These are phyloP conservation scores for Typhlichthys subterraneus DNA, from an alignment of 2,797 vertebrate genomes.

Conservation along the genomic window DNA sequence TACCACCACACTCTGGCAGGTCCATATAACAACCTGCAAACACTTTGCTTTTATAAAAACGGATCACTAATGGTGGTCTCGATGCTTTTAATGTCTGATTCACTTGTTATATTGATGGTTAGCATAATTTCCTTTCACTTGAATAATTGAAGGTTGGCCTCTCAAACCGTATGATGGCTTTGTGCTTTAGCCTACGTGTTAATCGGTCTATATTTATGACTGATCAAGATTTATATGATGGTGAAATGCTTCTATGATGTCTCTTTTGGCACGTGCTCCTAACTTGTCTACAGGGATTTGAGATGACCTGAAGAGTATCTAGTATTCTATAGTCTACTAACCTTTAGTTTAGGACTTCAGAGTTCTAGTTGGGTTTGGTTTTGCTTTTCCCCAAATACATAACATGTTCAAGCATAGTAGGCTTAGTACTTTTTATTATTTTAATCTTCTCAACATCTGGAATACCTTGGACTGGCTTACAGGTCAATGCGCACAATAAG, in stretches of 20 bases:
- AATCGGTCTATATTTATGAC: slow-evolving; percentile 47
- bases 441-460: slow-evolving; percentile 52
- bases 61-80: too few relatives aligned
- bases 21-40: too few relatives aligned
- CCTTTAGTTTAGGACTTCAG: slow-evolving; percentile 76
- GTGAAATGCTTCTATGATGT: slow-evolving; percentile 68
- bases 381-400: slow-evolving; percentile 79
- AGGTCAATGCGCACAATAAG: slow-evolving; percentile 76
- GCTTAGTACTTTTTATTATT: slow-evolving; percentile 63
- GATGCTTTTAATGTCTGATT: too few relatives aligned
- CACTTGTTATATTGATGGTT: slow-evolving; percentile 51
- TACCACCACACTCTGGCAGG: too few relatives aligned
- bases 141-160: slow-evolving; percentile 55
- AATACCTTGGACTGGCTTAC: slow-evolving; percentile 54
- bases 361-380: slow-evolving; percentile 70
- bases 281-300: slow-evolving; percentile 77
- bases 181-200: slow-evolving; percentile 62
- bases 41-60: too few relatives aligned
- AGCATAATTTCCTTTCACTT: slow-evolving; percentile 32
- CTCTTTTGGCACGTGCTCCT: slow-evolving; percentile 75
- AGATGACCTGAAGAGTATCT: slow-evolving; percentile 63
- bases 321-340: slow-evolving; percentile 58
- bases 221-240: slow-evolving; percentile 69
- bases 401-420: slow-evolving; percentile 65
- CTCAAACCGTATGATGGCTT: slow-evolving; percentile 43